These are phyloP conservation scores for Micrasema minimum DNA, from an alignment of 1,140 invertebrate species.

Conservation along the genomic window DNA sequence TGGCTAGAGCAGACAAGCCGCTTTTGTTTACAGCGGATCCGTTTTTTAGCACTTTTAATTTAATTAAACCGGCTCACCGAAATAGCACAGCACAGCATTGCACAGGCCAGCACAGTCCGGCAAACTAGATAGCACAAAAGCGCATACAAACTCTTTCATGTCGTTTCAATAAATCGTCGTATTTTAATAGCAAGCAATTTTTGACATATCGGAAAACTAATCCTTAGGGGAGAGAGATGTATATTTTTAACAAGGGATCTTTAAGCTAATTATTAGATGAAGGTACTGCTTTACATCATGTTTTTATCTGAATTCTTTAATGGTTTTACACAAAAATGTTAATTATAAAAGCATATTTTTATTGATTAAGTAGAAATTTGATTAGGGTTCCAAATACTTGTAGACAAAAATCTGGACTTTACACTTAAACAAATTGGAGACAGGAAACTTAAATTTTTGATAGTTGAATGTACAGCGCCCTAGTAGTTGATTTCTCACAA, in stretches of 20 bases:
- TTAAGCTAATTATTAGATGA: too few relatives aligned
- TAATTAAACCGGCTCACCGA: conserved; percentile 39
- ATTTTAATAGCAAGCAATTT: background rate
- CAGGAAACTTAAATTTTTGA: too few relatives aligned
- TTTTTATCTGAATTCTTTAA: too few relatives aligned
- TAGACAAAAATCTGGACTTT: too few relatives aligned
- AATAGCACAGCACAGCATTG: background rate
- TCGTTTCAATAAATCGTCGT: background rate
- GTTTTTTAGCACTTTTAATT: conserved; percentile 43
- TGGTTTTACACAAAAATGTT: too few relatives aligned
- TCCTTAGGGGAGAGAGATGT: background rate
- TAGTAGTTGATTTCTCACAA: too few relatives aligned
- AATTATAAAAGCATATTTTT: too few relatives aligned
- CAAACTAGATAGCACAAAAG: conserved; percentile 9
- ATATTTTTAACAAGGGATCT: background rate
- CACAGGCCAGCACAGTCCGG: background rate
- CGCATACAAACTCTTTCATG: conserved; percentile 26
- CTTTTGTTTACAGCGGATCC: conserved; percentile 45
- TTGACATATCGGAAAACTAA: background rate
- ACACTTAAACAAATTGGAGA: too few relatives aligned
- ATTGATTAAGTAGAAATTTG: too few relatives aligned
- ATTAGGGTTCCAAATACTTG: too few relatives aligned
- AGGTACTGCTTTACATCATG: too few relatives aligned
- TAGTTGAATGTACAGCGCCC: too few relatives aligned
- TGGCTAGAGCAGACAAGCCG: conserved; percentile 41